Percentiles rank a stretch among this genome's conserved stretches.
Conservation (phyloP, 2,113 vertebrate species). For the Takifugu flavidus region DNA sequence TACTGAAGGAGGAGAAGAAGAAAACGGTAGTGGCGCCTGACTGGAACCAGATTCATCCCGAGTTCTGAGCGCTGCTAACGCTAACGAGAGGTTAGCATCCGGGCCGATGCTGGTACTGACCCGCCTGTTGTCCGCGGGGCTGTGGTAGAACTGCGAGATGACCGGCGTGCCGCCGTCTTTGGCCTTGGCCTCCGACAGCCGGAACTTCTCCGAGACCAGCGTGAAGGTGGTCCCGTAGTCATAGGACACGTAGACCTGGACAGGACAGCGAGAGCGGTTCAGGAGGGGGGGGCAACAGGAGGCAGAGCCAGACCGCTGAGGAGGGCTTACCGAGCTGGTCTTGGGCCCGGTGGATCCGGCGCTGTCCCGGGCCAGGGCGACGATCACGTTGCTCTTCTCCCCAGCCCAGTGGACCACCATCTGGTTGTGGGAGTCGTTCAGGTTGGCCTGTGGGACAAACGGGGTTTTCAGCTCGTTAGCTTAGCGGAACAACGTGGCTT, state of each 20-base stretch:
- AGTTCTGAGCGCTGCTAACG: not conserved
- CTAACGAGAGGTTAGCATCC: not conserved
- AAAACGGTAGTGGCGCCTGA: not conserved
- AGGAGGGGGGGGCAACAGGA: not conserved
- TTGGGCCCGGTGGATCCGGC: constrained; percentile 82
- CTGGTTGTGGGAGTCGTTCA: constrained; percentile 97
- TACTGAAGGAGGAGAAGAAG: constrained; percentile 74
- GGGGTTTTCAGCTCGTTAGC: not conserved
- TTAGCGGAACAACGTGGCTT: not conserved
- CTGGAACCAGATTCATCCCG: no score
- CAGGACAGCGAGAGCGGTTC: not conserved
- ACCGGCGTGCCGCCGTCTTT: constrained; percentile 73
- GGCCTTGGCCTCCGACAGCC: constrained; percentile 65
- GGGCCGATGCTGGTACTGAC: constrained; percentile 70
- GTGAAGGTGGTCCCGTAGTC: constrained; percentile 89
- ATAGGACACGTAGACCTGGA: constrained; percentile 91
- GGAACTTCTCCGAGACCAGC: constrained; percentile 83
- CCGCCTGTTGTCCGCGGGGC: constrained; percentile 89
- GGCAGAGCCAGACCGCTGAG: no score
- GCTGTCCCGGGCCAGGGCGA: constrained; percentile 92
- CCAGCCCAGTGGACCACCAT: constrained; percentile 99
- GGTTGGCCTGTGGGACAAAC: constrained; percentile 81
- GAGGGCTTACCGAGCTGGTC: constrained; percentile 87
- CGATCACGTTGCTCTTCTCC: constrained; percentile 95
- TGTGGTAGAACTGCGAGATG: constrained; percentile 98